Percentiles rank a stretch among this genome's conserved stretches.
Conservation (phyloP, 53 echinoderm and acorn worm genomes). For the Holothuria leucospilota region DNA sequence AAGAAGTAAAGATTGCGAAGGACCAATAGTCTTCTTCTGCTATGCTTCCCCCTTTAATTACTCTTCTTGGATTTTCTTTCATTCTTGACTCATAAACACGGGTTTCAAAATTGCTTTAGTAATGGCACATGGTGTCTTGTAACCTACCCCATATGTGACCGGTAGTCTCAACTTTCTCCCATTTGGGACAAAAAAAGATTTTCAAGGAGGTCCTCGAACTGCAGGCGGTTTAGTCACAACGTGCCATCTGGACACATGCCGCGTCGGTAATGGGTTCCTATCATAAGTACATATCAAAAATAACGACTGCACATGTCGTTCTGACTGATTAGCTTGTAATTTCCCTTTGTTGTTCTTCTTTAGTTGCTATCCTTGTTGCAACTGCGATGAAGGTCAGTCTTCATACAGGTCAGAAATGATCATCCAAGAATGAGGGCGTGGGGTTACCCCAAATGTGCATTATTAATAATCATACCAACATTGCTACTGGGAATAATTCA, state of each 20-base stretch:
- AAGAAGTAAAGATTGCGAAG: too few species aligned
- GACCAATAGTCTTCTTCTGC: too few species aligned
- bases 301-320: conserved; percentile 24
- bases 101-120: too few species aligned
- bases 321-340: conserved; percentile 39
- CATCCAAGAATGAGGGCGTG: background rate
- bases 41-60: too few species aligned
- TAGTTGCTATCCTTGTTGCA: too few species aligned
- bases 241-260: conserved; percentile 23
- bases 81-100: too few species aligned
- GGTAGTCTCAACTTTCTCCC: conserved; percentile 16
- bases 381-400: too few species aligned
- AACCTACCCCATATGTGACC: conserved; percentile 7
- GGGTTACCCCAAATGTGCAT: background rate
- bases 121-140: conserved; percentile 14
- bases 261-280: background rate
- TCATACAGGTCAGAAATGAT: too few species aligned
- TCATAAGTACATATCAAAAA: conserved; percentile 11
- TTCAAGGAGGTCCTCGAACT: background rate
- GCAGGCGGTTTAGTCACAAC: background rate
- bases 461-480: too few species aligned
- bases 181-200: conserved; percentile 13
- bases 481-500: too few species aligned
- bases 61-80: too few species aligned
- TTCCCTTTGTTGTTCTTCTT: background rate